Evolutionary conservation across 2,113 vertebrate genomes (phyloP), one percentile per base, ranked within the genome.

Genomic region (Zapus hudsonius): DNA sequence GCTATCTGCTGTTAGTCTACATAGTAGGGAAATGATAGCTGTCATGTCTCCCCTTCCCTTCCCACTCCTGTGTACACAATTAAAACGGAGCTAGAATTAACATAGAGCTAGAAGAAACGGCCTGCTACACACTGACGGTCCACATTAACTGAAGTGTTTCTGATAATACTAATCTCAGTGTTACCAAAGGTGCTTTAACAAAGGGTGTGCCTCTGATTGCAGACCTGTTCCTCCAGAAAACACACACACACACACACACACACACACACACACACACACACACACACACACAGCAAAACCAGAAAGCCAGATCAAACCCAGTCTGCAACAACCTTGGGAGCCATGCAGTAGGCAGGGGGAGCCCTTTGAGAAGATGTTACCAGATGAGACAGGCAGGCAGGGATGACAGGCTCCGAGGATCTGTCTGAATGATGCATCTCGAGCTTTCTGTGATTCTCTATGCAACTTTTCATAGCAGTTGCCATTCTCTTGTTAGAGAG

Each of bases 291-390:
- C 84, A 92, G 25, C 23, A 79, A 85, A 47, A 36, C 3, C 29
- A 75, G 36, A 47, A 59, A 88, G 74, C 10, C 4, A 52, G 19
- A 73, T 66, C 36, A 55, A 33, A 89, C 19, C 11, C 10, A 86
- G 61, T 86, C 23, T 70, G 63, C 44, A 81, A 7, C 42, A 64
- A 64, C 73, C 78, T 72, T 72, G 36, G 59, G 38, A 90, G 42
- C 75, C 55, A 33, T 92, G 29, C 70, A 22, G 47, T 93, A 96
- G 85, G 78, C 92, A 94, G 78, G 90, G 93, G 93, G 90, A 83
- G 85, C 84, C 87, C 87, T 90, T 81, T 86, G 94, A 93, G 83
- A 84, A 88, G 81, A 20, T 44, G 75, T 80, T 80, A 74, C 75
- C 61, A 75, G 47, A 63, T 16, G 47, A 61, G 76, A 81, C 63